A percentile compares a stretch with the other conserved stretches of the same genome.
phyloP scores from a whole-genome alignment of 2,797 vertebrate genomes.

The Chelidonichthys spinosus region DNA sequence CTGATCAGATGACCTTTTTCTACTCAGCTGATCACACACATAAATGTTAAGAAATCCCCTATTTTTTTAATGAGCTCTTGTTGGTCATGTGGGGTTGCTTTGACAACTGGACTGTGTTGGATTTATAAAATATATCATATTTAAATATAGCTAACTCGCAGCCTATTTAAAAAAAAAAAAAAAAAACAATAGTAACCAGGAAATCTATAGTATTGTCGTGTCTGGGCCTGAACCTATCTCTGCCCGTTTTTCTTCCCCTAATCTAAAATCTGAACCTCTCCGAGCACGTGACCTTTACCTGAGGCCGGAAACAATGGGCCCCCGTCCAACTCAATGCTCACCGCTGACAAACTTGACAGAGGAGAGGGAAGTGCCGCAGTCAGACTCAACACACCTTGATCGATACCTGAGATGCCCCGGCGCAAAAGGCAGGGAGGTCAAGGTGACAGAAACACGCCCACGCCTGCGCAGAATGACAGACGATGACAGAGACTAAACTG shows the following conservation, averaged over 20 bases:
- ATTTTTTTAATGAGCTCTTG: too few relatives aligned
- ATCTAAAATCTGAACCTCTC: neutral
- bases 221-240: too few relatives aligned
- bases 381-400: constrained; percentile 76
- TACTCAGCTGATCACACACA: constrained; percentile 23
- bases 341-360: constrained; percentile 80
- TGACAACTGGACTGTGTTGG: too few relatives aligned
- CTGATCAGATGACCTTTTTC: constrained; percentile 48
- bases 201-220: too few relatives aligned
- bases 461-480: constrained; percentile 1
- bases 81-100: too few relatives aligned
- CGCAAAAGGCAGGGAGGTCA: constrained; percentile 55
- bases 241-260: neutral
- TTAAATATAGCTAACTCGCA: too few relatives aligned
- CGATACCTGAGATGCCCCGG: constrained; percentile 67
- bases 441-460: constrained; percentile 58
- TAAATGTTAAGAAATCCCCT: constrained; percentile 1
- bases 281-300: constrained; percentile 50
- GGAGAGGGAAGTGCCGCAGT: constrained; percentile 63
- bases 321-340: constrained; percentile 37
- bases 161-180: too few relatives aligned
- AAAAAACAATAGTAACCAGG: too few relatives aligned
- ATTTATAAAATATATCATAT: too few relatives aligned
- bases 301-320: constrained; percentile 47
- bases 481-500: neutral